phyloP scores from a whole-genome alignment of 2,888 invertebrate species.

The Diabrotica balteata region DNA sequence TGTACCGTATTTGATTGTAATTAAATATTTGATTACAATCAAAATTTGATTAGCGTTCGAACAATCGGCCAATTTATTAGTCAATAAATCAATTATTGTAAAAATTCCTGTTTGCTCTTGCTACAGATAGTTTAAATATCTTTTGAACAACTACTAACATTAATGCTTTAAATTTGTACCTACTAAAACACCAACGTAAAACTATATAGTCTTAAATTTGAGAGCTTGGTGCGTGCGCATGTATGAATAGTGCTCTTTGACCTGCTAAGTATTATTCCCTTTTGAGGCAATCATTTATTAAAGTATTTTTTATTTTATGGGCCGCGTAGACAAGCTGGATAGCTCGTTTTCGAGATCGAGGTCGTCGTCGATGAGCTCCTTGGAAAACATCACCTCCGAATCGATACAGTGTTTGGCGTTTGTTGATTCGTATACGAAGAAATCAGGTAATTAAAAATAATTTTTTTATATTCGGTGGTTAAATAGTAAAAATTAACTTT shows the following conservation, averaged over 20 bases:
- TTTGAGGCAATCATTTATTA: constrained; percentile 30
- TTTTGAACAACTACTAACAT: neutral
- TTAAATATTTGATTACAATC: too few species aligned
- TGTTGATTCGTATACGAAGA: constrained; percentile 93
- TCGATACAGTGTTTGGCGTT: constrained; percentile 95
- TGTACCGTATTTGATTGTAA: too few species aligned
- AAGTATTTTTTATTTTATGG: constrained; percentile 63
- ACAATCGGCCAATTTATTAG: too few species aligned
- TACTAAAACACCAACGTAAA: constrained; percentile 18
- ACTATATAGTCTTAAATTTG: constrained; percentile 17
- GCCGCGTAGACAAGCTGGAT: constrained; percentile 94
- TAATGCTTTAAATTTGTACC: constrained; percentile 6
- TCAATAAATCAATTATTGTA: too few species aligned
- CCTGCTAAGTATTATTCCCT: neutral
- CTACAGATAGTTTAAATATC: too few species aligned
- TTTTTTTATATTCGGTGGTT: too few species aligned
- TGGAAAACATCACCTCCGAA: constrained; percentile 96
- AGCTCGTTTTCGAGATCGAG: constrained; percentile 95
- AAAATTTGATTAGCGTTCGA: too few species aligned
- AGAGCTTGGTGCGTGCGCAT: constrained; percentile 35
- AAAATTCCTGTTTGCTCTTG: neutral
- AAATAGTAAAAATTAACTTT: too few species aligned
- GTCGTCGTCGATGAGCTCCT: constrained; percentile 96
- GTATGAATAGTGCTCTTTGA: constrained; percentile 23
- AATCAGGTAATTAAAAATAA: constrained; percentile 73